phyloP scores from a whole-genome alignment of 2,113 vertebrate species.

The Oryzias curvinotus region DNA sequence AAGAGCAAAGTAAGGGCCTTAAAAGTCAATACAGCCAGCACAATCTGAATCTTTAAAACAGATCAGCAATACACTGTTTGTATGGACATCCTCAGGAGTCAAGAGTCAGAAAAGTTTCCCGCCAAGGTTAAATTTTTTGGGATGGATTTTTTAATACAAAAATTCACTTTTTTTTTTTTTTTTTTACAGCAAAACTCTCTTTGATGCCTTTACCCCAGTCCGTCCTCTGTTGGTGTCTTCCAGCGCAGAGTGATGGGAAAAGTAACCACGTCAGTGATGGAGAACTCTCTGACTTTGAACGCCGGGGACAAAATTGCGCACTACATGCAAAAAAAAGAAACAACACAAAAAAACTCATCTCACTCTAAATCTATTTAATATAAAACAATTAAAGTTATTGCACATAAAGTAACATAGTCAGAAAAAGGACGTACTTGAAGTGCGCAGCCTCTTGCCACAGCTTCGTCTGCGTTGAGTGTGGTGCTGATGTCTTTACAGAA shows the following conservation, averaged over 20 bases:
- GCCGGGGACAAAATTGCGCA: constrained; percentile 97
- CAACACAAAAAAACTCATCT: background rate
- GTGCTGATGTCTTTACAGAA: constrained; percentile 93
- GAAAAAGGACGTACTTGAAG: constrained; percentile 81
- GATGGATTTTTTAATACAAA: background rate
- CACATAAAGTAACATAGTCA: background rate
- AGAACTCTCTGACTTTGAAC: constrained; percentile 96
- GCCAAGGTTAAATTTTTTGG: too few relatives aligned
- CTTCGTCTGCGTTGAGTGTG: constrained; percentile 94
- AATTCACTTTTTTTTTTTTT: background rate
- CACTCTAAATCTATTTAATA: background rate
- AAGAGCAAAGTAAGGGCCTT: constrained; percentile 21
- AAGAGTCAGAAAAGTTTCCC: too few relatives aligned
- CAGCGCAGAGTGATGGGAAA: constrained; percentile 92
- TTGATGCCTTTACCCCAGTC: constrained; percentile 80
- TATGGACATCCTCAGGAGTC: too few relatives aligned
- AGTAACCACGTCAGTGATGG: constrained; percentile 92
- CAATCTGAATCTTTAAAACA: background rate
- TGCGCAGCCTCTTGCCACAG: constrained; percentile 92
- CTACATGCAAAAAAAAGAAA: constrained; percentile 68
- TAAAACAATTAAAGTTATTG: background rate
- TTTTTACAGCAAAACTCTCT: background rate
- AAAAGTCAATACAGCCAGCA: constrained; percentile 19
- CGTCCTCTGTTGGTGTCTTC: constrained; percentile 90
- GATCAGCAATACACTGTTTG: too few relatives aligned